A percentile compares a stretch with the other conserved stretches of the same genome.
These are phyloP conservation scores for Drosophila subobscura DNA, from an alignment of 1,140 invertebrate species.

Conservation along the genomic window DNA sequence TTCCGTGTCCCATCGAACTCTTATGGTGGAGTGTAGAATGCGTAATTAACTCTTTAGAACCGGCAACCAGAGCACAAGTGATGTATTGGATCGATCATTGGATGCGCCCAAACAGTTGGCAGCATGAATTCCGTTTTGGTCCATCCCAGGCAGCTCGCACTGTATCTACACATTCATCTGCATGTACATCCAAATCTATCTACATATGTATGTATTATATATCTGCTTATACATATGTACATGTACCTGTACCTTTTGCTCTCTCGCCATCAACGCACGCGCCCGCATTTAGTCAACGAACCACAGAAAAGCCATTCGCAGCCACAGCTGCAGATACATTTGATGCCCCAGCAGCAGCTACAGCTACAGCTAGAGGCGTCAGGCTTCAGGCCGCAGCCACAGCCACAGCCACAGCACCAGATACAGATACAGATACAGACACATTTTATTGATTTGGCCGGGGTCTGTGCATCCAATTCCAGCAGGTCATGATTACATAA, in stretches of 20 bases:
- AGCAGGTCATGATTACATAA: slow-evolving; percentile 43
- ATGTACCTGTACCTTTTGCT: slow-evolving; percentile 47
- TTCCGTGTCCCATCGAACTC: too few relatives aligned
- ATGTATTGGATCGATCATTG: too few relatives aligned
- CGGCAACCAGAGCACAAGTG: too few relatives aligned
- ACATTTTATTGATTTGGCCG: slow-evolving; percentile 55
- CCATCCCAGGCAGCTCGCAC: slow-evolving; percentile 6
- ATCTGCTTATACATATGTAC: slow-evolving; percentile 4
- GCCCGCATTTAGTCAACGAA: slow-evolving; percentile 80
- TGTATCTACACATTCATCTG: slow-evolving; percentile 29
- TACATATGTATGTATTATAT: slow-evolving; percentile 13
- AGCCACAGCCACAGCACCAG: slow-evolving; percentile 24
- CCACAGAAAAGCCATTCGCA: slow-evolving; percentile 60
- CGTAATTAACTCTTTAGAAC: too few relatives aligned
- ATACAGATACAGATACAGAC: slow-evolving; percentile 38
- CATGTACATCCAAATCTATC: slow-evolving; percentile 19
- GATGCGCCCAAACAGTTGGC: too few relatives aligned
- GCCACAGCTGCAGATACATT: slow-evolving; percentile 69
- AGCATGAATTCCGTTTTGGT: neutral
- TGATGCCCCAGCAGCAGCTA: slow-evolving; percentile 27
- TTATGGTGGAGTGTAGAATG: neutral
- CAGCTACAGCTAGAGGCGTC: slow-evolving; percentile 6
- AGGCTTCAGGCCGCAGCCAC: slow-evolving; percentile 1
- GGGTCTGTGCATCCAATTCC: slow-evolving; percentile 57
- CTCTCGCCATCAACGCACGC: slow-evolving; percentile 66